Conservation (phyloP, 2,888 invertebrate species). For the Amphipyra tragopoginis region DNA sequence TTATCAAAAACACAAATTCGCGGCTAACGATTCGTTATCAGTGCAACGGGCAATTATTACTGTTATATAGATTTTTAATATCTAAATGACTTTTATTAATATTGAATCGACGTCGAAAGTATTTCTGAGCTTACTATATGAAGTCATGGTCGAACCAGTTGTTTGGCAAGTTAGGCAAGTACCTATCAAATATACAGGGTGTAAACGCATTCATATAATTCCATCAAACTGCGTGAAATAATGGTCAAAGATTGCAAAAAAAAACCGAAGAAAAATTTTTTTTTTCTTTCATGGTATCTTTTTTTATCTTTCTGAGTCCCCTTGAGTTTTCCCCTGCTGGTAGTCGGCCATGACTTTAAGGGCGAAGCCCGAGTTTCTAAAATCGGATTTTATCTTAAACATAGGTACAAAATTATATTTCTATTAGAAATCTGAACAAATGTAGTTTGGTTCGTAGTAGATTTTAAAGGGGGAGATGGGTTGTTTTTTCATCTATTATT, state of each 20-base stretch:
- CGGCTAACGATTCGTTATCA: conserved; percentile 7
- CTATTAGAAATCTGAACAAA: conserved; percentile 46
- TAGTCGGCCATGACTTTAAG: conserved; percentile 1
- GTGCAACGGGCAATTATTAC: conserved; percentile 34
- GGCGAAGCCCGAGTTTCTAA: conserved; percentile 5
- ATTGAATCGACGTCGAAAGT: conserved; percentile 32
- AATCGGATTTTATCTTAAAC: conserved; percentile 7
- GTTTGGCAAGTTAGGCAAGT: neutral
- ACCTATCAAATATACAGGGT: neutral
- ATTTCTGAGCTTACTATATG: conserved; percentile 14
- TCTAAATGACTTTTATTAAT: conserved; percentile 29
- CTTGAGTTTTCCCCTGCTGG: too few species aligned
- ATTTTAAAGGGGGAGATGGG: conserved; percentile 46
- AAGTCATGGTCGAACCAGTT: conserved; percentile 10
- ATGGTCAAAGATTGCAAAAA: too few species aligned
- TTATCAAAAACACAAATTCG: neutral
- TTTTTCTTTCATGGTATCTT: too few species aligned
- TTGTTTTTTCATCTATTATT: neutral
- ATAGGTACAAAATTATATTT: conserved; percentile 37
- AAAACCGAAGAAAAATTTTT: too few species aligned
- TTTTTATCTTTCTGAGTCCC: too few species aligned
- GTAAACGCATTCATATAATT: too few species aligned
- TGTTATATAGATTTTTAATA: conserved; percentile 58
- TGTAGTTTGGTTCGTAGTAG: conserved; percentile 50
- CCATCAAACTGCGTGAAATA: too few species aligned